Evolutionary conservation across 2,888 invertebrate species (phyloP), one percentile per base, ranked within the genome.

Genomic region (Cataglyphis livida): DNA sequence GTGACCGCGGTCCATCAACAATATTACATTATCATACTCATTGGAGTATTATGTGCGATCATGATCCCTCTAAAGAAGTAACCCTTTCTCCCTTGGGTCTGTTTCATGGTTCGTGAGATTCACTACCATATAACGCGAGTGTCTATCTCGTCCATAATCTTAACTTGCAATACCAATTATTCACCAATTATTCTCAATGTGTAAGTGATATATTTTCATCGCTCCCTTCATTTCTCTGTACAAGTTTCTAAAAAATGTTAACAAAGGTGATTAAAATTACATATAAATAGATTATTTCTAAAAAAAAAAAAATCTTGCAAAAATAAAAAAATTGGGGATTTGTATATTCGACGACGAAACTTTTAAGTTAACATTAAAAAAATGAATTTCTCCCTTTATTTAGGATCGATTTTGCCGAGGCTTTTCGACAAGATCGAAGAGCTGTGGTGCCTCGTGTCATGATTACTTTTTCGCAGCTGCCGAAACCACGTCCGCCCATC

Each of bases 31-130:
- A 86, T 82, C 86, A 82, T 86, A 86, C 57, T 74, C 73, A 54
- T 75, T 73, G 61, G 28, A 51, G 44, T 41, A 81, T 64, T 83
- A 76, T 84, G 84, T 83, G 84, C 32, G 38, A 82, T 78, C n/a
- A 76, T 76, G 59, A 57, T 62, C 83, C 74, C n/a, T 71, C 65
- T 51, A 71, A 66, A 76, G 21, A 51, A 65, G 54, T 28, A 82
- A 82, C 84, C 85, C 85, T 84, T 84, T 78, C 83, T 87, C 88
- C 87, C 87, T 75, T 64, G 92, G 90, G 91, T 82, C 90, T 88
- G 87, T 90, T 91, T 91, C 90, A 86, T 85, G 86, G 87, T 76
- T 90, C 88, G 91, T 91, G 76, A 73, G 66, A 84, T 84, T 70
- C 81, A 35, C 54, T 41, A 66, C 21, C 59, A 25, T 28, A 57